Conservation (phyloP, 2,113 vertebrate species). For the Rhynchopsitta pachyrhyncha region DNA sequence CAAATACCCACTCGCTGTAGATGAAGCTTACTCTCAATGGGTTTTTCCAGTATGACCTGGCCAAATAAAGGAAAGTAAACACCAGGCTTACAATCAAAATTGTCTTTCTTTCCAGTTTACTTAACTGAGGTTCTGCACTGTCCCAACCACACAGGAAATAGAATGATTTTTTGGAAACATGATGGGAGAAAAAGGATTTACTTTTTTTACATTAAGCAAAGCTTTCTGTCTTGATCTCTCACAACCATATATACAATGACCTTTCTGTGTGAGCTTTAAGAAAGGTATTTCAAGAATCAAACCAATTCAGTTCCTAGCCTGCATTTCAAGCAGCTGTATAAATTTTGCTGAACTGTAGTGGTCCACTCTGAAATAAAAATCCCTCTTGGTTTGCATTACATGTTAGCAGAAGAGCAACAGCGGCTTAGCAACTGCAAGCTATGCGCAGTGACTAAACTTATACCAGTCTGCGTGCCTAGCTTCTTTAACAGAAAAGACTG, state of each 20-base stretch:
- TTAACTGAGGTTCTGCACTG: neutral
- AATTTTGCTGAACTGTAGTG: neutral
- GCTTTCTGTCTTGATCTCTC: neutral
- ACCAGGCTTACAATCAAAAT: neutral
- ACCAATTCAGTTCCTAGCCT: neutral
- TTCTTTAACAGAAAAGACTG: neutral
- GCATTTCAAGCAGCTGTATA: neutral
- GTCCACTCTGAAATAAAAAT: neutral
- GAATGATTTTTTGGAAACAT: neutral
- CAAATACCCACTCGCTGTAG: slow-evolving; percentile 13
- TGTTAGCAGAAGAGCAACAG: neutral
- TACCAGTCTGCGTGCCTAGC: too few relatives aligned
- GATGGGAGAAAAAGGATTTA: neutral
- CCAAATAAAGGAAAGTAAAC: slow-evolving; percentile 23
- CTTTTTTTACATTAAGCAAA: neutral
- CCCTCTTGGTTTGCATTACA: neutral
- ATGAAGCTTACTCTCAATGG: slow-evolving; percentile 8
- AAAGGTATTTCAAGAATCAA: slow-evolving; percentile 9
- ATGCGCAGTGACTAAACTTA: neutral
- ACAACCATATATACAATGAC: neutral
- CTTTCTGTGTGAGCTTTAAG: neutral
- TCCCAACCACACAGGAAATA: neutral
- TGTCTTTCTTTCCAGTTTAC: neutral
- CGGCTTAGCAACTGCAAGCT: neutral
- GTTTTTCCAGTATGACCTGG: neutral